A percentile compares a stretch with the other conserved stretches of the same genome.
Conservation (phyloP, 2,888 invertebrate genomes). For the Caenorhabditis angaria region DNA sequence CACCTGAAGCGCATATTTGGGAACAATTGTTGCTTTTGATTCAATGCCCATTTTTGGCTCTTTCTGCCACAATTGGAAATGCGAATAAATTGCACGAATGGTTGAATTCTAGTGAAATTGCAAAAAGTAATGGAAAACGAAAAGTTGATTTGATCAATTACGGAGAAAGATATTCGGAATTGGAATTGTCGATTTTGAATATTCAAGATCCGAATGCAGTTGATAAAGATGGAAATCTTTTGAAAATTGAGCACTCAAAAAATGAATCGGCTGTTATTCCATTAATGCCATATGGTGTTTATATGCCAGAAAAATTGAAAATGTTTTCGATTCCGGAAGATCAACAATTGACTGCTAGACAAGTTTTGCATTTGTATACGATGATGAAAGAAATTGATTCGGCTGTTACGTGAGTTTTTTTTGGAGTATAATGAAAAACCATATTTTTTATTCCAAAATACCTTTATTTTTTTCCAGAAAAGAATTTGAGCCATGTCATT, state of each 20-base stretch:
- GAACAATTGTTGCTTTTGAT: slow-evolving; percentile 71
- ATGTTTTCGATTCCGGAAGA: slow-evolving; percentile 71
- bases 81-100: slow-evolving; percentile 64
- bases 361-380: slow-evolving; percentile 66
- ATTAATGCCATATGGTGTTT: slow-evolving; percentile 69
- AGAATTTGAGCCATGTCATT: slow-evolving; percentile 65
- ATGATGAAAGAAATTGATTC: slow-evolving; percentile 65
- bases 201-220: slow-evolving; percentile 50
- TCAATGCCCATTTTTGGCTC: slow-evolving; percentile 69
- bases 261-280: slow-evolving; percentile 31
- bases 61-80: slow-evolving; percentile 71
- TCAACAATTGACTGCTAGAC: slow-evolving; percentile 68
- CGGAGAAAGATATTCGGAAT: slow-evolving; percentile 69
- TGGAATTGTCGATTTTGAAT: slow-evolving; percentile 67
- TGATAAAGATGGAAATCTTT: slow-evolving; percentile 1
- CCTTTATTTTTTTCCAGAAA: slow-evolving; percentile 39
- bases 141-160: slow-evolving; percentile 63
- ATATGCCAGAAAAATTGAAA: slow-evolving; percentile 68
- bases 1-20: slow-evolving; percentile 67
- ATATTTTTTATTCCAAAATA: neutral
- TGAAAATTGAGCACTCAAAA: neutral
- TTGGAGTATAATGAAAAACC: neutral
- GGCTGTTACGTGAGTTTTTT: slow-evolving; percentile 52
- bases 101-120: slow-evolving; percentile 60
- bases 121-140: slow-evolving; percentile 58